These are phyloP conservation scores for Rhogogaster chlorosoma DNA, from an alignment of 2,888 invertebrate genomes.

Conservation along the genomic window DNA sequence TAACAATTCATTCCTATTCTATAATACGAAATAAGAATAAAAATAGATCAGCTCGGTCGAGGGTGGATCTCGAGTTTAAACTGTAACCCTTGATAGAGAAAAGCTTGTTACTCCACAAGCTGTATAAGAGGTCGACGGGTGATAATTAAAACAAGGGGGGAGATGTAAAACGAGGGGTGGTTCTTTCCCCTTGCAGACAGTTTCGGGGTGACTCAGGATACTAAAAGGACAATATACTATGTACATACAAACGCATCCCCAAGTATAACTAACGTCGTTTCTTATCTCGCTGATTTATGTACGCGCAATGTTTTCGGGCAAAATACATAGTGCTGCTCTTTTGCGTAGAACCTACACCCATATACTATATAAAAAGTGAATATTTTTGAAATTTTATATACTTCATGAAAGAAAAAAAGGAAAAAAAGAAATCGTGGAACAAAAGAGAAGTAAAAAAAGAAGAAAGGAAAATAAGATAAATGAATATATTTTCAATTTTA, in stretches of 20 bases:
- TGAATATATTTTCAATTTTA: neutral
- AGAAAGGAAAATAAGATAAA: too few species aligned
- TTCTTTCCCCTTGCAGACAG: neutral
- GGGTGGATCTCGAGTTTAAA: neutral
- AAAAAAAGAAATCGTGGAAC: too few species aligned
- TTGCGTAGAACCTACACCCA: neutral
- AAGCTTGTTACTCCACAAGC: neutral
- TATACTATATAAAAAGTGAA: too few species aligned
- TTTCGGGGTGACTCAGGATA: neutral
- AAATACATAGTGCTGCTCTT: neutral
- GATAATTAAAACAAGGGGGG: conserved; percentile 16
- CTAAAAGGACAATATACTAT: conserved; percentile 2
- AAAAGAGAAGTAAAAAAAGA: too few species aligned
- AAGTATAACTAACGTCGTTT: neutral
- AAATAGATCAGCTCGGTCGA: neutral
- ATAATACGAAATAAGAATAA: neutral
- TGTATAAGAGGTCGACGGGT: neutral
- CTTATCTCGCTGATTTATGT: neutral
- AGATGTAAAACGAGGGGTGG: neutral
- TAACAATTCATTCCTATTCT: neutral
- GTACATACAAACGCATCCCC: neutral
- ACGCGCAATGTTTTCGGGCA: neutral
- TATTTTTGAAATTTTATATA: neutral
- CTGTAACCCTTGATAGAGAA: neutral
- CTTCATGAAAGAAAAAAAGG: neutral